A percentile compares a stretch with the other conserved stretches of the same genome.
Conservation (phyloP, 1,140 invertebrate genomes). For the Spodoptera frugiperda region DNA sequence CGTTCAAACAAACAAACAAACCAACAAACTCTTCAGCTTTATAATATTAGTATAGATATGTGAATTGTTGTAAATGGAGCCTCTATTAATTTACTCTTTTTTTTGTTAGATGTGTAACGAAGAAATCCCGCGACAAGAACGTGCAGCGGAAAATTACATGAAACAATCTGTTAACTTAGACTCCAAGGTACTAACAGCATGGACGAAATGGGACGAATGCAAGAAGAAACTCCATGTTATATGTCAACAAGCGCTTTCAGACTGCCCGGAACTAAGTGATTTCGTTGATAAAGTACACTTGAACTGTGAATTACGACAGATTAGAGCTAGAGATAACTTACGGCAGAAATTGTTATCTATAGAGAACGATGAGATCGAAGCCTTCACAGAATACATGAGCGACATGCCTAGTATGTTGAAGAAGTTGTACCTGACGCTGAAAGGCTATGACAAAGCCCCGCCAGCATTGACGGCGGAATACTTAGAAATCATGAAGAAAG, state of each 20-base stretch:
- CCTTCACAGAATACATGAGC: slow-evolving; percentile 74
- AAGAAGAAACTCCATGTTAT: slow-evolving; percentile 60
- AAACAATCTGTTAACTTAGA: slow-evolving; percentile 71
- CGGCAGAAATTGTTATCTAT: slow-evolving; percentile 68
- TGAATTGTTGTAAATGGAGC: too few species aligned
- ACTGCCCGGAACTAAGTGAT: slow-evolving; percentile 66
- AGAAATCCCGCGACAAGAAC: slow-evolving; percentile 77
- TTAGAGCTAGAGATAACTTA: slow-evolving; percentile 65
- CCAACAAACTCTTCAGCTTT: too few species aligned
- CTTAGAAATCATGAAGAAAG: slow-evolving; percentile 80
- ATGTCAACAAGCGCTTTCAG: slow-evolving; percentile 61
- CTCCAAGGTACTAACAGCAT: slow-evolving; percentile 62
- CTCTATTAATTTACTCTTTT: neutral
- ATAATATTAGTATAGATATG: too few species aligned
- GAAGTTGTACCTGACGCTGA: slow-evolving; percentile 78
- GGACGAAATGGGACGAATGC: slow-evolving; percentile 70
- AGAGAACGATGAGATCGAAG: slow-evolving; percentile 73
- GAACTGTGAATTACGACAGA: slow-evolving; percentile 63
- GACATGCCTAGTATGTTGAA: slow-evolving; percentile 80
- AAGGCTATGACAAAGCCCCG: slow-evolving; percentile 79
- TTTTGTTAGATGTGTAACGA: slow-evolving; percentile 71
- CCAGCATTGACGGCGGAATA: slow-evolving; percentile 77
- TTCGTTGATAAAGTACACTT: slow-evolving; percentile 68
- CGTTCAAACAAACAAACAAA: too few species aligned
- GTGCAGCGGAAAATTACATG: slow-evolving; percentile 71